Percentiles rank a stretch among this genome's conserved stretches.
Conservation (phyloP, 2,113 vertebrate species). For the cat (Felis catus) region DNA sequence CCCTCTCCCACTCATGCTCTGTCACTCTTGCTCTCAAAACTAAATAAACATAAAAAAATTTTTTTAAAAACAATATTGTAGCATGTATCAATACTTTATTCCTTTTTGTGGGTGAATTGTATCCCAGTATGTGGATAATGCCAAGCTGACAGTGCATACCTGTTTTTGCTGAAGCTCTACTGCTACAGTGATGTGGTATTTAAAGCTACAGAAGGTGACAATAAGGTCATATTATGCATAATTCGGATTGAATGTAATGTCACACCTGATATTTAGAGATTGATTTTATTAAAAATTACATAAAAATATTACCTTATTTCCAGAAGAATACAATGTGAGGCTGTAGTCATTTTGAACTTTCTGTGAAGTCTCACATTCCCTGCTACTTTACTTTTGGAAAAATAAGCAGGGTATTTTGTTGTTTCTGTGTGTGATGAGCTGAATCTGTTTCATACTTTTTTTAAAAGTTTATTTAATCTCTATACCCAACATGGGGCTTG, state of each 20-base stretch:
- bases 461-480: too few relatives aligned
- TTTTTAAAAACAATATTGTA: not conserved
- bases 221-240: not conserved
- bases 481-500: too few relatives aligned
- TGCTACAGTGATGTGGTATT: constrained; percentile 1
- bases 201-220: constrained; percentile 23
- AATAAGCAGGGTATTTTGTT: constrained; percentile 32
- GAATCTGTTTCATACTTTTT: not conserved
- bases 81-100: not conserved
- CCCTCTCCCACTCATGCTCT: too few relatives aligned
- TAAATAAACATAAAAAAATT: not conserved
- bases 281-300: constrained; percentile 29
- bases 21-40: too few relatives aligned
- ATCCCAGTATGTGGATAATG: not conserved
- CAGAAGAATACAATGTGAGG: not conserved
- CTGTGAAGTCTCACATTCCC: constrained; percentile 11
- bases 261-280: not conserved
- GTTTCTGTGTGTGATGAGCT: constrained; percentile 26
- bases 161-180: constrained; percentile 7
- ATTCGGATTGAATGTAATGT: constrained; percentile 25
- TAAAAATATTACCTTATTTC: constrained; percentile 24
- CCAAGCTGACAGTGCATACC: not conserved
- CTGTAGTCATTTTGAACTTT: constrained; percentile 15
- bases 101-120: constrained; percentile 11
- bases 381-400: constrained; percentile 52